Evolutionary conservation across 2,888 invertebrate species (phyloP).

Genomic region (Zaprionus bogoriensis): DNA sequence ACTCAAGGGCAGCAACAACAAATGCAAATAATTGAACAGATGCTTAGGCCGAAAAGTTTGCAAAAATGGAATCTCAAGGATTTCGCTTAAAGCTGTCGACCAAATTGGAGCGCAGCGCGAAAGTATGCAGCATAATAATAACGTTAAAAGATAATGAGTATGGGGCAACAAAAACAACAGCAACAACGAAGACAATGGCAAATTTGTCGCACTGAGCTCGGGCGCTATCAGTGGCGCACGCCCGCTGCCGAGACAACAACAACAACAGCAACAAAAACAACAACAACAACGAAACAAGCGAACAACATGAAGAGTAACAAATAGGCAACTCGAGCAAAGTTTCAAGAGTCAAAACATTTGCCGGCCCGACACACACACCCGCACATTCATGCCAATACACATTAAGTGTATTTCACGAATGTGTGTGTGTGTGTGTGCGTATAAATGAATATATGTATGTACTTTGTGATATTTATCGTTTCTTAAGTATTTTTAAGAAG

Average conservation of each 20-base stretch:
- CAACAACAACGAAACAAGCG: slow-evolving; percentile 18
- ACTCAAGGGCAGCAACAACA: slow-evolving; percentile 42
- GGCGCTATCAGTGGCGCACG: slow-evolving; percentile 34
- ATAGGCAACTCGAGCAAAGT: slow-evolving; percentile 67
- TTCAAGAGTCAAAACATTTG: slow-evolving; percentile 63
- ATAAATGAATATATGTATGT: slow-evolving; percentile 29
- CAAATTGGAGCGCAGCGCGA: slow-evolving; percentile 22
- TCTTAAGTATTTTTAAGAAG: slow-evolving; percentile 77
- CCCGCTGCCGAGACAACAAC: slow-evolving; percentile 15
- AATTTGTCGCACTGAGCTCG: slow-evolving; percentile 32
- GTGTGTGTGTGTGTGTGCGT: slow-evolving; percentile 16
- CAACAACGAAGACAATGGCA: slow-evolving; percentile 1
- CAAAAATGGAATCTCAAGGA: slow-evolving; percentile 22
- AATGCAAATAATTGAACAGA: slow-evolving; percentile 54
- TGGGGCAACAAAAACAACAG: slow-evolving; percentile 26
- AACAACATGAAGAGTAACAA: slow-evolving; percentile 46
- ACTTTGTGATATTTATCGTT: slow-evolving; percentile 70
- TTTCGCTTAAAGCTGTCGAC: slow-evolving; percentile 43
- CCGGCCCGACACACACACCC: slow-evolving; percentile 11
- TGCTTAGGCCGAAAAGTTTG: slow-evolving; percentile 40
- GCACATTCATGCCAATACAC: slow-evolving; percentile 20
- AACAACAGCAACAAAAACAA: too few species aligned
- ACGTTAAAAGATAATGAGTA: slow-evolving; percentile 70
- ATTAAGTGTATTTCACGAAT: too few species aligned
- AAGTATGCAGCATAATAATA: slow-evolving; percentile 68